Base-by-base conservation (phyloP, 1,140 invertebrate species). In the Odontomachus brunneus region DNA sequence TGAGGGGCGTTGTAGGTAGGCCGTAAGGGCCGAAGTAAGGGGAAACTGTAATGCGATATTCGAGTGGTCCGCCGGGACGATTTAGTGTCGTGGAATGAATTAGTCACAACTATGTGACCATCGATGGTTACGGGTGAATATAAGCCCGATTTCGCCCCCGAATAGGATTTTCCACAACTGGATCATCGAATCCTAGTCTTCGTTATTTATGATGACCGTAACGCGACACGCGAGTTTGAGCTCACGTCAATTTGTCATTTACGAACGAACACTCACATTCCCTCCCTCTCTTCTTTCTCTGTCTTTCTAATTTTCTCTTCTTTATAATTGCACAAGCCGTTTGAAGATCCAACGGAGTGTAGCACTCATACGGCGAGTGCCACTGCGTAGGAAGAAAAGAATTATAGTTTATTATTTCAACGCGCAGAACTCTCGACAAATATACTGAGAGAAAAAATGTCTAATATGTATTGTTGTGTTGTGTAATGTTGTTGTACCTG, bases 201-300 rank as follows among this genome's bases (percentile, higher is more conserved):
- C 33, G 62, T 88, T 87, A 88, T 88, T 88, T 88, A 88, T 74
- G 76, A 88, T 5, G 15, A 12, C 51, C 57, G 76, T 38, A 88
- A 88, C 24, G 62, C 65, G 87, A 88, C 12, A 55, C 81, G 55
- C 49, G 14, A 29, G 53, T n/a, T 73, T 78, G 2, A 38, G 53
- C 66, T 76, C 24, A 33, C 11, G 74, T 15, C 49, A 44, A 78
- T 29, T 80, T 49, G 49, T 73, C 69, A 73, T 49, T 22, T 19
- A 2, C 17, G 49, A 51, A 38, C 12, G 38, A 55, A n/a, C 51
- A n/a, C 51, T 59, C n/a, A 22, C 26, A 4, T 33, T 33, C 5
- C 5, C 29, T 33, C 29, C 29, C 29, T 5, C 29, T 33, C 29
- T 33, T 5, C 29, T 5, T 5, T 5, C 29, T 5, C 29, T 33